Percentiles rank a stretch among this genome's conserved stretches.
phyloP scores from a whole-genome alignment of 2,113 vertebrate species.

The Lophochroa leadbeateri region DNA sequence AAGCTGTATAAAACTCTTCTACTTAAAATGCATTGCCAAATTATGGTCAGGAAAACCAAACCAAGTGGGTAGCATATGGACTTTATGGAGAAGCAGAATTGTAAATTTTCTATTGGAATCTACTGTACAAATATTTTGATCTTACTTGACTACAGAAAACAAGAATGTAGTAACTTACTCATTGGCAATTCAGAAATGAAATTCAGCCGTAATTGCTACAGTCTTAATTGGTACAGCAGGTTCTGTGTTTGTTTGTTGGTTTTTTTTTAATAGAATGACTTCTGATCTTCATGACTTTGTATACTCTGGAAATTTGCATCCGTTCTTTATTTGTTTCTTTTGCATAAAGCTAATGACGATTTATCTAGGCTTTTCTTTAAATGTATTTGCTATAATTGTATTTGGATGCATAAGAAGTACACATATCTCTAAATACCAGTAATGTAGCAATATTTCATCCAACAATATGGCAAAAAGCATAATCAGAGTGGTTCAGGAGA shows the following conservation, averaged over 20 bases:
- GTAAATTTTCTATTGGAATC: not conserved
- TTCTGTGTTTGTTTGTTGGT: not conserved
- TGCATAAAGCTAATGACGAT: not conserved
- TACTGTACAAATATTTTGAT: conserved; percentile 22
- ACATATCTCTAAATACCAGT: not conserved
- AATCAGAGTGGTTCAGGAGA: not conserved
- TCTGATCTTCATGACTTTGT: not conserved
- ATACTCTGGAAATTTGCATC: not conserved
- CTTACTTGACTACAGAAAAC: not conserved
- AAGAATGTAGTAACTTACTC: not conserved
- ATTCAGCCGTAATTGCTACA: not conserved
- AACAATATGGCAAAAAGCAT: not conserved
- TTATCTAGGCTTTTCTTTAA: not conserved
- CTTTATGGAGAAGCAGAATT: not conserved
- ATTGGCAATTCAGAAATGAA: not conserved
- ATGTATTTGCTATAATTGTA: not conserved
- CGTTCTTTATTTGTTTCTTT: not conserved
- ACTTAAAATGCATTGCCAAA: not conserved
- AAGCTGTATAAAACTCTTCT: not conserved
- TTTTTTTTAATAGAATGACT: not conserved
- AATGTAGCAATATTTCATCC: not conserved
- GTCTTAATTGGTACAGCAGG: not conserved
- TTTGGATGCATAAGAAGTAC: not conserved
- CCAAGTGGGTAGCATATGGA: not conserved
- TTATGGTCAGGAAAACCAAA: not conserved